Evolutionary conservation across 2,797 vertebrate species (phyloP), one percentile per base, ranked within the genome.

Genomic region (Orientallactaga sibirica): DNA sequence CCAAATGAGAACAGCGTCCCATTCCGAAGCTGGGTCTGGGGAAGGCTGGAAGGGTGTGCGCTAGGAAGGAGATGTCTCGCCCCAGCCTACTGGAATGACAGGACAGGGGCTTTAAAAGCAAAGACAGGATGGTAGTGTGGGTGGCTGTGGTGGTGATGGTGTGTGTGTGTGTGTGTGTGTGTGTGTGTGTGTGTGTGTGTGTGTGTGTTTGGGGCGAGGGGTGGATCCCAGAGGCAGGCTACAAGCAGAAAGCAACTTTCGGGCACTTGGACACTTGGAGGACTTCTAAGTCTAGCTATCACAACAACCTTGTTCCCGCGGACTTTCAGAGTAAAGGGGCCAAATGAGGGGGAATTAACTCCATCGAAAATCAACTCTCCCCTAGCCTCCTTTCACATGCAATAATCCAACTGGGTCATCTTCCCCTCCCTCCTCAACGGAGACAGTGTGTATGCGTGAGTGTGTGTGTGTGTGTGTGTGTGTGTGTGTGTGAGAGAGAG

Each of bases 1-100:
- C 95, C 95, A 97, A 96, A 97, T 92, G 94, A 95, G 96, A 97
- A 96, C 97, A 97, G 97, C 76, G 96, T 94, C 92, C 73, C 88
- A 71, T 91, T 96, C 90, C 92, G 22, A 86, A 90, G 86, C 43
- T 1, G 5, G 70, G 61, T 61, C 10, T 20, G 41, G 68, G 85
- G 75, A 75, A 88, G 55, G 9, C 78, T 58, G 77, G 41, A 27
- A 18, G 41, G 52, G 22, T 71, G 58, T 29, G 82, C 52, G 2
- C 25, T 25, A 25, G 43, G 52, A 78, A 89, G 75, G 77, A 16
- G 55, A 58, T 16, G 48, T 94, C 92, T 95, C 20, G 22, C 74
- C 89, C 67, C 83, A 52, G 84, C 20, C 58, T 48, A 48, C 10
- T 11, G 2, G 2, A 76, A 83, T 37, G 89, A 80, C 82, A 67